phyloP scores from a whole-genome alignment of 2,888 invertebrate species.

The Lochmaea capreae region DNA sequence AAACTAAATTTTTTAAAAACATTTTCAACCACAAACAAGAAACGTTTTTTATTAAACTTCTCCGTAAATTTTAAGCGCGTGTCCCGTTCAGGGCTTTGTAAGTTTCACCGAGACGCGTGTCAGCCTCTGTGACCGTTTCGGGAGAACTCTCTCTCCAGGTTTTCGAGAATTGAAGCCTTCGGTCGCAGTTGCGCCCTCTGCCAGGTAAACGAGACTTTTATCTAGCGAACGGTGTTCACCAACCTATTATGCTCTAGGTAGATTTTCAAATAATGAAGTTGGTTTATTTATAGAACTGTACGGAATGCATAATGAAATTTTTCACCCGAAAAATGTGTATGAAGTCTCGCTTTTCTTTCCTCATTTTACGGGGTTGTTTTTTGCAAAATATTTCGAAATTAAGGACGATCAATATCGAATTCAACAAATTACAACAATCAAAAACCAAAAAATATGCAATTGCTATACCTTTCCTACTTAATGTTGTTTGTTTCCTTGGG shows the following conservation, averaged over 20 bases:
- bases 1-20: neutral
- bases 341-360: neutral
- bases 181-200: constrained; percentile 51
- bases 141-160: constrained; percentile 48
- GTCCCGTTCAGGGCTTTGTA: constrained; percentile 12
- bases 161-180: constrained; percentile 52
- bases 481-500: no score
- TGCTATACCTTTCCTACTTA: no score
- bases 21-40: neutral
- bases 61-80: constrained; percentile 24
- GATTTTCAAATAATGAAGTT: constrained; percentile 40
- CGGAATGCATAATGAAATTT: constrained; percentile 31
- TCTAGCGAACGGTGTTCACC: constrained; percentile 20
- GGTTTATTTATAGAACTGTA: constrained; percentile 39
- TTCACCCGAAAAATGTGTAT: constrained; percentile 5
- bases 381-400: no score
- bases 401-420: no score
- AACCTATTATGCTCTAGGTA: constrained; percentile 32
- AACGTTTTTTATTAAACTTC: neutral
- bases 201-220: constrained; percentile 33
- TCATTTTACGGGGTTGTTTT: no score
- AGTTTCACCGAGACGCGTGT: constrained; percentile 48
- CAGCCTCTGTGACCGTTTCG: constrained; percentile 49
- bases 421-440: no score
- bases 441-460: no score